Evolutionary conservation across 2,797 vertebrate species (phyloP).

Genomic region (Protosalanx chinensis): DNA sequence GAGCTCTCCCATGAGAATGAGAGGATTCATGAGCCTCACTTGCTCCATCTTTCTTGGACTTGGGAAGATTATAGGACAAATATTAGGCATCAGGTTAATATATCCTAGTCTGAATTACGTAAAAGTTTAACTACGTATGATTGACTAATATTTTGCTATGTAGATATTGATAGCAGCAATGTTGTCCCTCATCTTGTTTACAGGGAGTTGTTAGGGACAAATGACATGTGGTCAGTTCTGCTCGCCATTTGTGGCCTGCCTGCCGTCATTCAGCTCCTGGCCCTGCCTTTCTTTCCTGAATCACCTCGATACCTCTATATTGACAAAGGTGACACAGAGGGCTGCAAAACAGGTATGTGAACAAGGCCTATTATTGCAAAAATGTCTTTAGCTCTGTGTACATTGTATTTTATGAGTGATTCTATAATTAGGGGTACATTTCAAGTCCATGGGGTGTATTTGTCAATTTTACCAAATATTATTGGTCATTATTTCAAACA

Average conservation of each 20-base stretch:
- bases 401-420: neutral
- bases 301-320: constrained; percentile 77
- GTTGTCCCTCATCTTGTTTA: constrained; percentile 15
- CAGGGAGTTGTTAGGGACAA: constrained; percentile 75
- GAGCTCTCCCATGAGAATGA: constrained; percentile 68
- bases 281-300: constrained; percentile 75
- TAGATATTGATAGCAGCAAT: neutral
- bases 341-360: constrained; percentile 63
- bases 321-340: constrained; percentile 73
- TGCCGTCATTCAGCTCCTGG: constrained; percentile 68
- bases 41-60: constrained; percentile 58
- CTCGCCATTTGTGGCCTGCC: constrained; percentile 64
- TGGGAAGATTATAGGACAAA: constrained; percentile 71
- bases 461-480: no score
- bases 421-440: no score
- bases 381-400: neutral
- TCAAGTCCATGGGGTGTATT: no score
- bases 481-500: no score
- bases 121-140: no score
- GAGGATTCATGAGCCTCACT: constrained; percentile 70
- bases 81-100: constrained; percentile 68
- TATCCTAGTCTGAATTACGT: neutral
- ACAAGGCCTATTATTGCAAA: neutral
- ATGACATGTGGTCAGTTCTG: constrained; percentile 74
- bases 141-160: no score